Base-by-base conservation (phyloP, 2,797 vertebrate genomes). In the Nannoperca obscura region DNA sequence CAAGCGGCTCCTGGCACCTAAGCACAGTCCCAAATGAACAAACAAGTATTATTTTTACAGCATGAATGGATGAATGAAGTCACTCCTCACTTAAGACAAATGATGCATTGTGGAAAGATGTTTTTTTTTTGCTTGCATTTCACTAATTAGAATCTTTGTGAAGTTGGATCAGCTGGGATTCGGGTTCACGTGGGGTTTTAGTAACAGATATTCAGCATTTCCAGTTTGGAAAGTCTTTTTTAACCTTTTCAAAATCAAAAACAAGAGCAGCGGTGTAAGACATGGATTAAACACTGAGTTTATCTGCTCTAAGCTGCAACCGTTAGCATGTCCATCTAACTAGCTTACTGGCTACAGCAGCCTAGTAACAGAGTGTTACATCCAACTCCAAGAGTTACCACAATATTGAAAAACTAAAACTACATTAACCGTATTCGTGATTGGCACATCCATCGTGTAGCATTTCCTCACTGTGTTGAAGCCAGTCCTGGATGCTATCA, bases 61-160 rank as follows among this genome's bases (percentile, higher is more conserved):
- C 49, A 54, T 53, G 60, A 85, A 69, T 22, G 49, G 72, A 71
- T 68, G 27, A 59, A 74, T 85, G 27, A 80, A 84, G 58, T 70
- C 67, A 61, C 68, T 77, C 71, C 46, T 7, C 20, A 75, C 24
- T 53, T 9, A 40, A 63, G 47, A 84, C 70, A 68, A 79, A 57
- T 24, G 6, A 57, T 42, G 36, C 24, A 70, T 74, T 68, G 40
- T 67, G 53, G 42, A 66, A 27, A 58, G 7, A 38, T 40, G 5
- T 22, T 44, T 57, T 57, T 68, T 24, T 36, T 70, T 61, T 58
- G 46, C 1, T 20, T 24, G 27, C 20, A n/a, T 64, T 42, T 75
- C 19, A 4, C 50, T 30, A 38, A 74, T 50, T 42, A 19, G 20
- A 59, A 67, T 70, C 57, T 60, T 40, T 76, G 71, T 64, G 69